Evolutionary conservation across 2,888 invertebrate species (phyloP).

Genomic region (Hyposoter dolosus): DNA sequence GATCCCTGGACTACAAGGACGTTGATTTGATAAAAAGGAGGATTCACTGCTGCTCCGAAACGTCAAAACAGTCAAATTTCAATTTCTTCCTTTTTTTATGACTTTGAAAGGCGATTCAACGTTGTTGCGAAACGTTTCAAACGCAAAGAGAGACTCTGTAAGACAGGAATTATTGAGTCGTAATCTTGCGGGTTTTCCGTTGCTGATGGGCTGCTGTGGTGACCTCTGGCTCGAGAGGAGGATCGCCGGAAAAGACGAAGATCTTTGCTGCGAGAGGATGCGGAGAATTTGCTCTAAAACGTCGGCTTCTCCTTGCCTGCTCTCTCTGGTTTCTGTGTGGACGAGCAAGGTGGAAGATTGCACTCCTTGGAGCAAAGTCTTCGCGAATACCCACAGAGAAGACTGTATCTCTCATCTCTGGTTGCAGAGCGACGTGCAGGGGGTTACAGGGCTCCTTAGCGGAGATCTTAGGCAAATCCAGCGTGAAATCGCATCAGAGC

Average conservation of each 20-base stretch:
- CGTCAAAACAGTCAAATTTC: not conserved
- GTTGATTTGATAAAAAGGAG: not conserved
- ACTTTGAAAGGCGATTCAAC: slow-evolving; percentile 35
- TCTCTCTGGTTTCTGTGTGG: slow-evolving; percentile 39
- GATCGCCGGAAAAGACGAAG: slow-evolving; percentile 62
- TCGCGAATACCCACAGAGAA: slow-evolving; percentile 44
- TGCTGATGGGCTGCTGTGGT: slow-evolving; percentile 23
- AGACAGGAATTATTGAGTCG: slow-evolving; percentile 51
- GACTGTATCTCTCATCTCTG: slow-evolving; percentile 5
- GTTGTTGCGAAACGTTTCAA: slow-evolving; percentile 69
- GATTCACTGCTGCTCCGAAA: not conserved
- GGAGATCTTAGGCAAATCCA: slow-evolving; percentile 89
- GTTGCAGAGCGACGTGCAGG: slow-evolving; percentile 56
- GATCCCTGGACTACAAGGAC: not conserved
- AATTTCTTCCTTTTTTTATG: slow-evolving; percentile 7
- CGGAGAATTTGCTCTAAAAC: slow-evolving; percentile 36
- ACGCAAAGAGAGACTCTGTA: slow-evolving; percentile 36
- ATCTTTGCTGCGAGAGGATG: slow-evolving; percentile 27
- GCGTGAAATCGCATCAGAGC: slow-evolving; percentile 89
- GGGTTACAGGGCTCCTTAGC: slow-evolving; percentile 84
- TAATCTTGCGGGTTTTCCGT: slow-evolving; percentile 48
- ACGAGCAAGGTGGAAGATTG: slow-evolving; percentile 29
- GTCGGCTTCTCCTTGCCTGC: slow-evolving; percentile 25
- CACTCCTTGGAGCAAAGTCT: slow-evolving; percentile 44
- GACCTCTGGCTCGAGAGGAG: slow-evolving; percentile 44